Percentiles rank a stretch among this genome's conserved stretches.
phyloP scores from a whole-genome alignment of 2,888 invertebrate genomes.

The Cryptophagus acutangulus region DNA sequence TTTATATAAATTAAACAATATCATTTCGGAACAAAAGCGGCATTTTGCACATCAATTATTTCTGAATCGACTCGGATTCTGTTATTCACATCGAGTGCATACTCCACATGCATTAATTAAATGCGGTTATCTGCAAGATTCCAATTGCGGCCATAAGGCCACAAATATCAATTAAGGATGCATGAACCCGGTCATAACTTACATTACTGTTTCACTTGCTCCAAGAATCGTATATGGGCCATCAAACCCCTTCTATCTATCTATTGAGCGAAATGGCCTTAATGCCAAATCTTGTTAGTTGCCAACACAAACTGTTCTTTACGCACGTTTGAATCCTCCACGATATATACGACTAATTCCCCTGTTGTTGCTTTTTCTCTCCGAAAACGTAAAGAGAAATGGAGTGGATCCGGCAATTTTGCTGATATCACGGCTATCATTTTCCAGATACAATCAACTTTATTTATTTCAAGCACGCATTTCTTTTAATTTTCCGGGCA shows the following conservation, averaged over 20 bases:
- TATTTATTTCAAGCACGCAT: too few species aligned
- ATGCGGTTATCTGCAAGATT: conserved; percentile 49
- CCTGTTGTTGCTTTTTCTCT: too few species aligned
- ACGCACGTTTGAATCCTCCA: neutral
- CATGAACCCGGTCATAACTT: conserved; percentile 43
- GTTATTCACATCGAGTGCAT: conserved; percentile 33
- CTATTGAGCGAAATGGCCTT: neutral
- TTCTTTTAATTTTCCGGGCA: too few species aligned
- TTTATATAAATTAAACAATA: conserved; percentile 24
- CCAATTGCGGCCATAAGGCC: conserved; percentile 47
- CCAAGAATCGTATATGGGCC: conserved; percentile 21
- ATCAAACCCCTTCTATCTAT: neutral
- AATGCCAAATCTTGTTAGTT: conserved; percentile 2
- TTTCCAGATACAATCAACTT: too few species aligned
- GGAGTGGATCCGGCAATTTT: neutral
- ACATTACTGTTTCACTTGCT: conserved; percentile 40
- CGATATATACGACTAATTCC: neutral
- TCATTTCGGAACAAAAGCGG: conserved; percentile 28
- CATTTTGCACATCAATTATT: conserved; percentile 29
- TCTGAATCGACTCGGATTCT: conserved; percentile 23
- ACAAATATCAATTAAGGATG: conserved; percentile 50
- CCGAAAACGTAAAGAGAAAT: too few species aligned
- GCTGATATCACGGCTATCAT: too few species aligned
- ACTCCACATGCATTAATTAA: conserved; percentile 46
- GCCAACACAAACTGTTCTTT: conserved; percentile 1